These are phyloP conservation scores for Epinephelus fuscoguttatus DNA, from an alignment of 2,113 vertebrate genomes.

Conservation along the genomic window DNA sequence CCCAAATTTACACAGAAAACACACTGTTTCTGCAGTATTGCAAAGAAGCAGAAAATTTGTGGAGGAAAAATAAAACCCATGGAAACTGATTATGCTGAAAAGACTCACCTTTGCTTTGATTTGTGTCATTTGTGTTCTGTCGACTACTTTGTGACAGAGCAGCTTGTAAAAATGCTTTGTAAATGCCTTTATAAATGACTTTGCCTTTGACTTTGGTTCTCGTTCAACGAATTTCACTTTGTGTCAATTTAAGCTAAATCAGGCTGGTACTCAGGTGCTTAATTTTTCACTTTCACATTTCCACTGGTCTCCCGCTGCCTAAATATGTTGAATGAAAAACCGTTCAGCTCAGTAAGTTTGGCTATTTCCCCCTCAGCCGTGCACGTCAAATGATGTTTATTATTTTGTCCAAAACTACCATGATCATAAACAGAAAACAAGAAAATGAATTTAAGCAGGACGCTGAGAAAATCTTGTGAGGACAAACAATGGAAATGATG, in stretches of 20 bases:
- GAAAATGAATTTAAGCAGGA: conserved; percentile 9
- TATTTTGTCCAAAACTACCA: conserved; percentile 32
- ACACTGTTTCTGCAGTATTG: conserved; percentile 25
- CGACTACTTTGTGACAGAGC: conserved; percentile 41
- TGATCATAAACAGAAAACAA: conserved; percentile 23
- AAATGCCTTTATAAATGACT: conserved; percentile 65
- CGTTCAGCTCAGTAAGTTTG: conserved; percentile 47
- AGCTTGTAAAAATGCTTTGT: conserved; percentile 53
- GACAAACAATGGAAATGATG: conserved; percentile 32
- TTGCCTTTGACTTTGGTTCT: conserved; percentile 67
- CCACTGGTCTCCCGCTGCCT: conserved; percentile 15
- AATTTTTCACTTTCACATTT: conserved; percentile 66
- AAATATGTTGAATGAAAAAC: conserved; percentile 50
- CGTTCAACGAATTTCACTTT: conserved; percentile 62
- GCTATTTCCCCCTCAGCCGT: conserved; percentile 13
- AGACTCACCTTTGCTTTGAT: conserved; percentile 55
- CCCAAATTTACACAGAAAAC: conserved; percentile 60
- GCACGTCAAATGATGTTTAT: conserved; percentile 7
- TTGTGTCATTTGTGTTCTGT: conserved; percentile 57
- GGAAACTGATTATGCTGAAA: conserved; percentile 49
- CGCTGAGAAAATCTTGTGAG: conserved; percentile 6
- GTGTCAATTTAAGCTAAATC: conserved; percentile 60
- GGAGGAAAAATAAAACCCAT: conserved; percentile 36
- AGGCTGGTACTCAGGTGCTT: conserved; percentile 50
- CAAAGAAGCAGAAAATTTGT: conserved; percentile 37